These are phyloP conservation scores for Aptenodytes patagonicus DNA, from an alignment of 2,113 vertebrate species.

Conservation along the genomic window DNA sequence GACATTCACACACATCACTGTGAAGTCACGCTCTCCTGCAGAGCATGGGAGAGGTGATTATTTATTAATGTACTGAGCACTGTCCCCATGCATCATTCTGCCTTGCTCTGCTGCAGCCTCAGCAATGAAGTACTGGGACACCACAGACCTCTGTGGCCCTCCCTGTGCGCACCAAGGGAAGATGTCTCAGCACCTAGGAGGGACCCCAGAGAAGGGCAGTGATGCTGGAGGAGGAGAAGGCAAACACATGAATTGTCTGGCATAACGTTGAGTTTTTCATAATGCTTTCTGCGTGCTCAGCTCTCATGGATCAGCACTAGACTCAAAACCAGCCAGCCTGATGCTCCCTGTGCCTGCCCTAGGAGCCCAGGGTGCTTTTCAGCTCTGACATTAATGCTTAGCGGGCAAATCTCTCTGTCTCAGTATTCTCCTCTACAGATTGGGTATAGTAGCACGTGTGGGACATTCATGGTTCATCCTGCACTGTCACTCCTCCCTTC, in stretches of 20 bases:
- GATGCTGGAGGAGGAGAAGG: background rate
- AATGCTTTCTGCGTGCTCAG: background rate
- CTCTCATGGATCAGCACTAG: background rate
- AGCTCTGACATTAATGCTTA: background rate
- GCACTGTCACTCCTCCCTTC: background rate
- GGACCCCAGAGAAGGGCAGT: background rate
- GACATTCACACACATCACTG: constrained; percentile 14
- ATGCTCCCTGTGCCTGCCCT: background rate
- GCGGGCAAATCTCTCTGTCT: background rate
- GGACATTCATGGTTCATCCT: background rate
- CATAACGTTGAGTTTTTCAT: background rate
- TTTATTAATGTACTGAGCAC: constrained; percentile 31
- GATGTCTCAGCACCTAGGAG: background rate
- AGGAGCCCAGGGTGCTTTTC: background rate
- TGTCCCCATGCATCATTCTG: constrained; percentile 21
- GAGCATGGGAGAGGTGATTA: constrained; percentile 32
- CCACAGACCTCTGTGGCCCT: background rate
- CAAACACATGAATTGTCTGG: background rate
- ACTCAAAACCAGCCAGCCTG: background rate
- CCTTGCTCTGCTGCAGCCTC: background rate
- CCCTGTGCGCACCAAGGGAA: background rate
- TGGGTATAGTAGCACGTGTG: background rate
- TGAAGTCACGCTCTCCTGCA: constrained; percentile 41
- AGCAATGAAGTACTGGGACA: background rate
- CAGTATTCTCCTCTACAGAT: background rate